Conservation (phyloP, 1,140 invertebrate genomes). For the Cotesia glomerata region DNA sequence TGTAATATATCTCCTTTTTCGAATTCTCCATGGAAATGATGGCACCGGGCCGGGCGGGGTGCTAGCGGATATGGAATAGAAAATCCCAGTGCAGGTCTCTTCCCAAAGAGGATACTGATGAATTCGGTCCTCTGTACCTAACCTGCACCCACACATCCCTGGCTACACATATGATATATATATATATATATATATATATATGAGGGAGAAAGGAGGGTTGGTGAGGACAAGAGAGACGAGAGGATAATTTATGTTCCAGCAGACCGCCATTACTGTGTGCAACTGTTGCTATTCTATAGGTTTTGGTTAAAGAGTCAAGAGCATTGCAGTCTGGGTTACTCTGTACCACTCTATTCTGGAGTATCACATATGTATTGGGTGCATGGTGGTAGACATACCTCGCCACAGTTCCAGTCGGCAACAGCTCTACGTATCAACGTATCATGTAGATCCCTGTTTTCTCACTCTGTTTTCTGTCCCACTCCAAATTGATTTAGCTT, state of each 20-base stretch:
- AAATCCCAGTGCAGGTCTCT: slow-evolving; percentile 2
- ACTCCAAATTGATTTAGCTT: neutral
- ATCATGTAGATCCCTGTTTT: neutral
- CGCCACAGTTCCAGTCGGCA: no score
- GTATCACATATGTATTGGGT: no score
- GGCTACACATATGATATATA: neutral
- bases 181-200: neutral
- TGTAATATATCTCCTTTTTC: slow-evolving; percentile 26
- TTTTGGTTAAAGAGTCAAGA: neutral
- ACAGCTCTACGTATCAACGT: neutral
- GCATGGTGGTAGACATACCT: no score
- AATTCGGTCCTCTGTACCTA: neutral
- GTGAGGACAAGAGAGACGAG: slow-evolving; percentile 29
- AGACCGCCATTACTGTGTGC: slow-evolving; percentile 26
- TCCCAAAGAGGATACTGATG: neutral
- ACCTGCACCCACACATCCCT: neutral
- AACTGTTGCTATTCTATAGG: slow-evolving; percentile 24
- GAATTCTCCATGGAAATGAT: slow-evolving; percentile 23
- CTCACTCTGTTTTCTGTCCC: neutral
- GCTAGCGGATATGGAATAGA: slow-evolving; percentile 22
- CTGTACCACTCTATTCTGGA: neutral
- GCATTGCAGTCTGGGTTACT: neutral
- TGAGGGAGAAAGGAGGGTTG: neutral
- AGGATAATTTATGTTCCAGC: slow-evolving; percentile 29
- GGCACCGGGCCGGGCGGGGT: slow-evolving; percentile 5